Percentiles rank a stretch among this genome's conserved stretches.
These are phyloP conservation scores for Siderastrea radians DNA, from an alignment of 92 coral and sea anemone species.

Conservation along the genomic window DNA sequence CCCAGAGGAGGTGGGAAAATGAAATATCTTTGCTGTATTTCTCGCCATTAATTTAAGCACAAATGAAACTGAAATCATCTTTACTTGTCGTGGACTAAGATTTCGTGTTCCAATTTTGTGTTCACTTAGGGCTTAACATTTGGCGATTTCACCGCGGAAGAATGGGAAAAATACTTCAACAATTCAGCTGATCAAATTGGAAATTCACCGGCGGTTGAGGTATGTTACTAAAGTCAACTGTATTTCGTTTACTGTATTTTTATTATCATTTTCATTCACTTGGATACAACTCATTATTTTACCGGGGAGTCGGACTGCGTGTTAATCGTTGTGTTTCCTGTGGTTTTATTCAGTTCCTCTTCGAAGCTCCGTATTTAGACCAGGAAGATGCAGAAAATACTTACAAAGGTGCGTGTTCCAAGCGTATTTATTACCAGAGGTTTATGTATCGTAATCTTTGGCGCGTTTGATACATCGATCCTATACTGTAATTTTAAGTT, in stretches of 20 bases:
- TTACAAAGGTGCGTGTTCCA: conserved; percentile 17
- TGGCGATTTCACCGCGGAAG: conserved; percentile 89
- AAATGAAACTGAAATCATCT: not conserved
- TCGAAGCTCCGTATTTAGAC: conserved; percentile 77
- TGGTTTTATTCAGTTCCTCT: conserved; percentile 70
- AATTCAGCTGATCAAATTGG: conserved; percentile 68
- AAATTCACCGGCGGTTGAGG: conserved; percentile 86
- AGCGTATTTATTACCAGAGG: not conserved
- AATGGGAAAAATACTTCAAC: conserved; percentile 79
- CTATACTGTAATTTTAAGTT: not conserved
- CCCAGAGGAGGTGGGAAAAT: conserved; percentile 40
- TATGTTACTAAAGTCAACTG: conserved; percentile 8
- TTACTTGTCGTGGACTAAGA: not conserved
- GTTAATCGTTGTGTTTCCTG: not conserved
- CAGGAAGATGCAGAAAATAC: conserved; percentile 65
- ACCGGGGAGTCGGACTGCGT: not conserved
- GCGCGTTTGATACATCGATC: not conserved
- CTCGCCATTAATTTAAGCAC: not conserved
- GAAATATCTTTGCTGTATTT: not conserved
- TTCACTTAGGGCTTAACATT: conserved; percentile 74
- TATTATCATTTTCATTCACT: not conserved
- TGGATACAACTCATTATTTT: not conserved
- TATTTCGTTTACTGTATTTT: not conserved
- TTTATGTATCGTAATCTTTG: not conserved
- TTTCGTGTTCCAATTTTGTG: conserved; percentile 18